Evolutionary conservation across 2,888 invertebrate species (phyloP), one percentile per base, ranked within the genome.

Genomic region (Gastrophysa polygoni): DNA sequence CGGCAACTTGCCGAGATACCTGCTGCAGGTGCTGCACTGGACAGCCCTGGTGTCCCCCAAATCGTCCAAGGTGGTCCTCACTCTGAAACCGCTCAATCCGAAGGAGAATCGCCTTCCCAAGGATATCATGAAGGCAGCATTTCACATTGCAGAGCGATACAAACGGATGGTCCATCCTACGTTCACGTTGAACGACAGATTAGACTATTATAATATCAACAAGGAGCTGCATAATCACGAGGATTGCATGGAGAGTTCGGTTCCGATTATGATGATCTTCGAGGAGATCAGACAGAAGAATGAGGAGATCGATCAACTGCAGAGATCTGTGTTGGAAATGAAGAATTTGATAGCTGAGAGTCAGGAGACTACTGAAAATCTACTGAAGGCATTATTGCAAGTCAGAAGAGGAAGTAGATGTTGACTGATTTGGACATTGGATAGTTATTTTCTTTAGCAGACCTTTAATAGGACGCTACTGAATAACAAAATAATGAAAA

Each of bases 71-170:
- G 92, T 92, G 0, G 92, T 93, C 0, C 78, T 93, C 28, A 92
- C 91, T 69, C 92, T 93, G 0, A 91, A 92, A 77, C 93, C 93
- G 0, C 80, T 93, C 55, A 93, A 93, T 82, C 93, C 92, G 0
- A 87, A 91, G 67, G 93, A 93, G 76, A 92, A 90, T 75, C 85
- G 93, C 43, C 81, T 93, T 43, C 93, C 93, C 0, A 85, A 88
- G 59, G 91, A 92, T 67, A 90, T 93, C 69, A 85, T 93, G 78
- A 88, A 89, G 82, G 88, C 90, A 1, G 93, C 93, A 5, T 90
- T 92, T 75, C 91, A 92, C 71, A 89, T 93, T 43, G 92, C 92
- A 0, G 90, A 90, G 75, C 87, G 88, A 81, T 84, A 90, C 49
- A 91, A 90, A 75, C 44, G 46, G 11, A 14, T 50, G 8, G 28